Conservation (phyloP, 2,797 vertebrate species). For the Adelosebastes latens region DNA sequence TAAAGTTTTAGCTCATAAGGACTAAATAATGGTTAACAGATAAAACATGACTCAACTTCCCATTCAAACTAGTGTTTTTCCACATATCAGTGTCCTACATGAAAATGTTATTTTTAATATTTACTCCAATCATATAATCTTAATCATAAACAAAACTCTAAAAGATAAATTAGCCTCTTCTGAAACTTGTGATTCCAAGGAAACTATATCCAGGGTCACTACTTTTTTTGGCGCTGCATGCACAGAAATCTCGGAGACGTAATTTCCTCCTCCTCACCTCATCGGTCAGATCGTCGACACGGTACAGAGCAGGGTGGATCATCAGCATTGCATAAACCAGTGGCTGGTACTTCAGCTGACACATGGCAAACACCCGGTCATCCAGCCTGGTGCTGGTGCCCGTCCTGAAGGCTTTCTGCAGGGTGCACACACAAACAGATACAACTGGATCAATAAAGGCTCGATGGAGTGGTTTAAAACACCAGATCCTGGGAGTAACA, state of each 20-base stretch:
- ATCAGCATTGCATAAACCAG: slow-evolving; percentile 91
- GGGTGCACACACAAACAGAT: not conserved
- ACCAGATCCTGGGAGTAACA: not conserved
- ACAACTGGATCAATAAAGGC: not conserved
- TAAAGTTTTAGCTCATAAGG: not conserved
- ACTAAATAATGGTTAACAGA: not conserved
- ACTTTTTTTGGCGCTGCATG: not conserved
- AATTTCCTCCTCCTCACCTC: slow-evolving; percentile 82
- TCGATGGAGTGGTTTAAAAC: not conserved
- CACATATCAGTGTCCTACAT: not conserved
- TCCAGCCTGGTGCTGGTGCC: slow-evolving; percentile 91
- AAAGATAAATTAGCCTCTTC: not conserved
- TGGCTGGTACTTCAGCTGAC: slow-evolving; percentile 95
- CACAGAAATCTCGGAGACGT: not conserved
- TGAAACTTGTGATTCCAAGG: not conserved
- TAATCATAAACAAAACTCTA: not conserved
- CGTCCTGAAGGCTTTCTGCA: slow-evolving; percentile 93
- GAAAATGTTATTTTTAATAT: no score
- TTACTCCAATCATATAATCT: not conserved
- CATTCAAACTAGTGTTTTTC: not conserved
- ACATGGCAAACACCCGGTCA: slow-evolving; percentile 94
- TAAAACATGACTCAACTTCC: not conserved
- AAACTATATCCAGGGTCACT: not conserved
- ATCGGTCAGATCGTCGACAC: slow-evolving; percentile 90
- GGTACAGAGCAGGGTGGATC: slow-evolving; percentile 93